A percentile compares a stretch with the other conserved stretches of the same genome.
Conservation (phyloP, 2,113 vertebrate species). For the Cettia cetti region DNA sequence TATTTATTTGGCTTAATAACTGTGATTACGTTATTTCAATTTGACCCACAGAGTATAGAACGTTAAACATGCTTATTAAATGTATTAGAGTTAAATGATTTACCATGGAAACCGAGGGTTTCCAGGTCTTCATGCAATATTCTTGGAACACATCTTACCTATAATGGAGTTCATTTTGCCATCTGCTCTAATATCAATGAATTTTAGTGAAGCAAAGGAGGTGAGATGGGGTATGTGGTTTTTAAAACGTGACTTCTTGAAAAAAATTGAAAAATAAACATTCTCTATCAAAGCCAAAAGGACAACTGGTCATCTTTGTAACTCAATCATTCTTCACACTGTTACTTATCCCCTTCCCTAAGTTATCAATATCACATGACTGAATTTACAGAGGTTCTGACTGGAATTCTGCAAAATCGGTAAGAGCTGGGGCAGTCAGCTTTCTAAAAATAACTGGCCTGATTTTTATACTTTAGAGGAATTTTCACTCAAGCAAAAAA, state of each 20-base stretch:
- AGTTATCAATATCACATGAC: not conserved
- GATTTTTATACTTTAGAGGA: constrained; percentile 40
- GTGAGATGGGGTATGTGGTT: not conserved
- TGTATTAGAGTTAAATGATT: not conserved
- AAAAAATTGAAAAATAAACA: not conserved
- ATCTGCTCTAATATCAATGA: not conserved
- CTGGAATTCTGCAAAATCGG: not conserved
- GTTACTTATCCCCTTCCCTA: not conserved
- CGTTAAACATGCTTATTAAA: not conserved
- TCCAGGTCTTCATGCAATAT: not conserved
- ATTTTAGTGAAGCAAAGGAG: not conserved
- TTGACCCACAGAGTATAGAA: not conserved
- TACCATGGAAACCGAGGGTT: not conserved
- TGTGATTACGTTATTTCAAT: not conserved
- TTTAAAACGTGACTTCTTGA: not conserved
- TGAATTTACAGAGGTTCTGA: not conserved
- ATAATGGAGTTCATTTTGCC: not conserved
- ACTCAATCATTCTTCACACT: not conserved
- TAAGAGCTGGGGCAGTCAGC: not conserved
- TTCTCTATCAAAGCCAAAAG: not conserved
- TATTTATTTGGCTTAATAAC: not conserved
- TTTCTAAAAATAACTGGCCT: constrained; percentile 47
- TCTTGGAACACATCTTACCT: not conserved
- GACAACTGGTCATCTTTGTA: not conserved
- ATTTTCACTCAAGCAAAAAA: constrained; percentile 48